Base-by-base conservation (phyloP, 2,888 invertebrate genomes). In the Thymelicus acteon region DNA sequence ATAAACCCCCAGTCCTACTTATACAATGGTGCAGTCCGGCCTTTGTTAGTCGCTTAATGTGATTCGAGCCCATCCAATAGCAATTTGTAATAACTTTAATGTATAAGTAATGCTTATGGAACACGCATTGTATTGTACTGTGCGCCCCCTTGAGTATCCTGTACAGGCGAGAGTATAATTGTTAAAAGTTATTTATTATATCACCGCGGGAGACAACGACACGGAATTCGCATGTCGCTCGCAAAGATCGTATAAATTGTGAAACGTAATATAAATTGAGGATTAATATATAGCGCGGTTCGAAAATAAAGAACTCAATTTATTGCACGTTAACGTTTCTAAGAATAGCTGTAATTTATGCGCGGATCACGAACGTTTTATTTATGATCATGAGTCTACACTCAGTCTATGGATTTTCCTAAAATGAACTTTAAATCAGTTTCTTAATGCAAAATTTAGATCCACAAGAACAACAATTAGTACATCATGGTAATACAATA, bases 71-170 rank as follows among this genome's bases (percentile, higher is more conserved):
- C 87, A 87, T 90, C 82, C 82, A 79, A 85, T 83, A 77, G 77
- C 85, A 85, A 92, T 92, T 92, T 90, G 91, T 90, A 88, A 91
- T 89, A 85, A 91, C 87, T 92, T 90, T 89, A 89, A 90, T 90
- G 89, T 79, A 81, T 79, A 80, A 84, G 84, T 85, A 84, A 84
- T 84, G 82, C 76, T 79, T 74, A 75, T 72, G 74, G 75, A 74
- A 78, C 81, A 77, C 78, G 79, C 85, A 81, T 78, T 80, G 81
- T 84, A 73, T 76, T 76, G 5, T 31, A 31, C 31, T 5, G 5
- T 31, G 54, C 81, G 77, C 83, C 81, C 85, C 80, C 79, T 75
- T 81, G 72, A 68, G 82, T 79, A 87, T 87, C 87, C 87, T 88
- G 74, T 80, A 86, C 82, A 75, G 84, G 81, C 83, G 83, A 82